Evolutionary conservation across 2,797 vertebrate genomes (phyloP).

Genomic region (Oryzias dopingdopingensis): DNA sequence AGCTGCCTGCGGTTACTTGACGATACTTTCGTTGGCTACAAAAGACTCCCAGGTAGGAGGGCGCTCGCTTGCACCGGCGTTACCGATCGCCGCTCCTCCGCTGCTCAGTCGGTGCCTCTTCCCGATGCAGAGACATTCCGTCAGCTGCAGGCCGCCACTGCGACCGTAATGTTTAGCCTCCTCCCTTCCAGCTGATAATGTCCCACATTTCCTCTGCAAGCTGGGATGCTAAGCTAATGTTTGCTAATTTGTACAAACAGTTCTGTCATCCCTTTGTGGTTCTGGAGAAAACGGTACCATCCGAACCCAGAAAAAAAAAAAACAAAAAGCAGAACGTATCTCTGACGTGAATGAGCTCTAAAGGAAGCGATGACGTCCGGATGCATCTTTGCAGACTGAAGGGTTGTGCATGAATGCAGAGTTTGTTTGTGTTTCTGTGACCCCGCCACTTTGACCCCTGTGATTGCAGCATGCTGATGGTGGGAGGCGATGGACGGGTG

Average conservation of each 20-base stretch:
- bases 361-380: no score
- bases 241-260: slow-evolving; percentile 6
- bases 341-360: no score
- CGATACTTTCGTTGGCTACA: slow-evolving; percentile 55
- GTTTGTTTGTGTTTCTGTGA: slow-evolving; percentile 16
- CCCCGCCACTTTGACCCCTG: slow-evolving; percentile 28
- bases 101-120: background rate
- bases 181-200: slow-evolving; percentile 37
- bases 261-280: no score
- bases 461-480: slow-evolving; percentile 82
- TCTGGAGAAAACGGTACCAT: no score
- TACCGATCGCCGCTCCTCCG: background rate
- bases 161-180: slow-evolving; percentile 23
- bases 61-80: fast-evolving
- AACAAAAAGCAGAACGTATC: no score
- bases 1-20: slow-evolving; percentile 31
- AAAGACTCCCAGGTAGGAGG: slow-evolving; percentile 71
- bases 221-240: slow-evolving; percentile 28
- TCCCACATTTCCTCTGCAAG: background rate
- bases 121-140: slow-evolving; percentile 18
- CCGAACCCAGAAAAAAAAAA: no score
- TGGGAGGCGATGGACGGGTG: slow-evolving; percentile 86
- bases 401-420: slow-evolving; percentile 12
- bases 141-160: slow-evolving; percentile 35
- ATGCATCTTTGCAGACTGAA: background rate